These are phyloP conservation scores for Drosophila diplacantha DNA, from an alignment of 2,888 invertebrate genomes.

Conservation along the genomic window DNA sequence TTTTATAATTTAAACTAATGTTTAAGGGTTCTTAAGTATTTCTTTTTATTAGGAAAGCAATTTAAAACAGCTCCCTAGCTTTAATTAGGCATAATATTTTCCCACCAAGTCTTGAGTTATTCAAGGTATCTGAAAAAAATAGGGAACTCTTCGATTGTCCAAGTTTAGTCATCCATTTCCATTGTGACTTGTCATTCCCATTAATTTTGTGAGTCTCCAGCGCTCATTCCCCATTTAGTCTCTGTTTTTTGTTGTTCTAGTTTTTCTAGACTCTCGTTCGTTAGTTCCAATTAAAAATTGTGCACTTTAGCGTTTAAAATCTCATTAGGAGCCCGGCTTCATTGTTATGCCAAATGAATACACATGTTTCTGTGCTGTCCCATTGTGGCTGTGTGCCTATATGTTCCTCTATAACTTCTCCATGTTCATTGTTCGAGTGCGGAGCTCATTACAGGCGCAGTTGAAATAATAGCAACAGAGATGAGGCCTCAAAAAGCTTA, in stretches of 20 bases:
- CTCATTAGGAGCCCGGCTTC: conserved; percentile 55
- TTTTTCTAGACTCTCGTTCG: conserved; percentile 5
- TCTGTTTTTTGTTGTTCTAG: not conserved
- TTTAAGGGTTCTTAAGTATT: not conserved
- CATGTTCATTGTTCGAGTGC: conserved; percentile 30
- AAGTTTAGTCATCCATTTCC: not conserved
- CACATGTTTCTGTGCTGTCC: conserved; percentile 32
- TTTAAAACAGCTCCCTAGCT: not conserved
- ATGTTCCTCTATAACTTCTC: conserved; percentile 17
- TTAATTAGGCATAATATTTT: not conserved
- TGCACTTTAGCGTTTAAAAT: conserved; percentile 46
- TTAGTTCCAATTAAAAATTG: conserved; percentile 31
- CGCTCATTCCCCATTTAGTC: conserved; percentile 1
- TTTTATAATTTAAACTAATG: not conserved
- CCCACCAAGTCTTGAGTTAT: not conserved
- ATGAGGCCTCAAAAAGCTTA: not conserved
- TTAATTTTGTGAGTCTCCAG: not conserved
- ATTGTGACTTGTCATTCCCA: conserved; percentile 2
- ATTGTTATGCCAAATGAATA: conserved; percentile 61
- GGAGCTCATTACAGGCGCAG: conserved; percentile 33
- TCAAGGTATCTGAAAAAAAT: not conserved
- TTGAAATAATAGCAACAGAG: not conserved
- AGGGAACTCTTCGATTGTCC: conserved; percentile 7
- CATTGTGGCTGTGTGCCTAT: conserved; percentile 15
- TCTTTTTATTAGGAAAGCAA: not conserved